Evolutionary conservation across 2,113 vertebrate species (phyloP), one percentile per base, ranked within the genome.

Genomic region (Eclectus roratus): DNA sequence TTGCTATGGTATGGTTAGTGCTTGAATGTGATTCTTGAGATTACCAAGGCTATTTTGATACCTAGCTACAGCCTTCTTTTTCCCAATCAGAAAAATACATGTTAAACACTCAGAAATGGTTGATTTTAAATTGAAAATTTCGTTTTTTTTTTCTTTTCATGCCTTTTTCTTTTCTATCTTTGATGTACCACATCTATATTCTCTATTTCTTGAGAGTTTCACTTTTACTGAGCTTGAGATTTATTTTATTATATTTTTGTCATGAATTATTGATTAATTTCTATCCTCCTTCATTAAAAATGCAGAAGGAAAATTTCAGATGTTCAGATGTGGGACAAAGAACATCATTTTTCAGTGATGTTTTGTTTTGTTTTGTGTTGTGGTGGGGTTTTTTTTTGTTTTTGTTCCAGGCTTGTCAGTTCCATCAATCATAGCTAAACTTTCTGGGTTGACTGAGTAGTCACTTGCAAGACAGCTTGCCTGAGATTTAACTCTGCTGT

Each of bases 121-220:
- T 41, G 33, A 44, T 11, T 77, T 88, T 46, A 85, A 58, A 9
- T 44, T 63, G 7, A 43, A 70, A 33, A 2, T 55, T 66, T 84
- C 15, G 8, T 64, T 50, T 43, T 10, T 3, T 0, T 76, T 78
- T 56, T 74, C 5, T 33, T 7, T 13, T 29, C 9, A 41, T 5
- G 4, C 0, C 0, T 9, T 13, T 33, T 49, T 37, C 56, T 47
- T 58, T 24, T 0, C 15, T n/a, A 2, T 15, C 19, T 60, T 64
- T 16, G 4, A 11, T n/a, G 19, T 25, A 29, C 10, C 23, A 27
- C 7, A 28, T 65, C 43, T 44, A 15, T 60, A 35, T 25, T 68
- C 25, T 69, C 31, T 55, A 3, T 11, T 50, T 64, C 8, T 55
- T 52, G 14, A 41, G 9, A 61, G 2, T 47, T 70, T 86, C 27